phyloP scores from a whole-genome alignment of 2,113 vertebrate species.

The Podarcis muralis region DNA sequence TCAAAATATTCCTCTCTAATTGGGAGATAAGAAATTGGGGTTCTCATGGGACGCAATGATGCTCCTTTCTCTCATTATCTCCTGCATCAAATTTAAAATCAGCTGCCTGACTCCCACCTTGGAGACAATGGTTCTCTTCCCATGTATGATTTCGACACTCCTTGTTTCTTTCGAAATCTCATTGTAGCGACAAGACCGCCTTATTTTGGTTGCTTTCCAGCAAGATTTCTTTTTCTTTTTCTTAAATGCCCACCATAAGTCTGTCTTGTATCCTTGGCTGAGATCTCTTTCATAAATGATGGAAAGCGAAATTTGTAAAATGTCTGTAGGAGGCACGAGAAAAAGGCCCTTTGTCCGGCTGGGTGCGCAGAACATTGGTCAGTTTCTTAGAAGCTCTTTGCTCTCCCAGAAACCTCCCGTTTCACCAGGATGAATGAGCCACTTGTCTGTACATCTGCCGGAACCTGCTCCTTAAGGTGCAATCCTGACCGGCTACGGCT shows the following conservation, averaged over 20 bases:
- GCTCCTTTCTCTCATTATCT: not conserved
- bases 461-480: constrained; percentile 50
- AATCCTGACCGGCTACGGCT: constrained; percentile 29
- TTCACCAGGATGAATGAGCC: constrained; percentile 49
- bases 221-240: constrained; percentile 7
- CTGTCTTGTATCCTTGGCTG: constrained; percentile 65
- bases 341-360: constrained; percentile 79
- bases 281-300: constrained; percentile 71
- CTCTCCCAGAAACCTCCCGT: constrained; percentile 58
- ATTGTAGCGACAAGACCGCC: constrained; percentile 34
- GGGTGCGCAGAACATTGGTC: constrained; percentile 71
- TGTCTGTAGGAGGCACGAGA: constrained; percentile 85
- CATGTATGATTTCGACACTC: not conserved
- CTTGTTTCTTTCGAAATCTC: constrained; percentile 36
- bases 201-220: constrained; percentile 63
- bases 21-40: not conserved
- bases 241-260: constrained; percentile 60
- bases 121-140: too few relatives aligned
- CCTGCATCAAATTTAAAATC: not conserved
- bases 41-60: not conserved
- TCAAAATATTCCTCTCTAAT: not conserved
- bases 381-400: constrained; percentile 61
- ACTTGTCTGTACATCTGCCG: constrained; percentile 48
- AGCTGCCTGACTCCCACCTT: too few relatives aligned
- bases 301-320: constrained; percentile 81